These are phyloP conservation scores for Vanacampus margaritifer DNA, from an alignment of 2,113 vertebrate genomes.

Conservation along the genomic window DNA sequence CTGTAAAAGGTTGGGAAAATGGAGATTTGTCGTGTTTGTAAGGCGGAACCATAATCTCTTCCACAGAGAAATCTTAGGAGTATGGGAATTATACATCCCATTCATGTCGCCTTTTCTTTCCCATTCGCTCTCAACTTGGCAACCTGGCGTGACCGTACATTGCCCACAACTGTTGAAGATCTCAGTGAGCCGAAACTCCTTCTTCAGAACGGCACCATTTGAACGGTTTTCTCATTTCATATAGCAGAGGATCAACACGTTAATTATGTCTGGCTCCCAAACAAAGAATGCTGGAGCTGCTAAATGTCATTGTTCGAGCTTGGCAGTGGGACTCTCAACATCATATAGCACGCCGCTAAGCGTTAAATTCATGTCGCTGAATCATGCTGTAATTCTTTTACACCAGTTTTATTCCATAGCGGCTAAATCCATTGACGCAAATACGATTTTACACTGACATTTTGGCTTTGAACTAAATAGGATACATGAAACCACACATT, in stretches of 20 bases:
- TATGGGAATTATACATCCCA: constrained; percentile 40
- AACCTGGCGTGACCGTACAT: constrained; percentile 30
- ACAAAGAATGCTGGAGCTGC: constrained; percentile 61
- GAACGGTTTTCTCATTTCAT: constrained; percentile 50
- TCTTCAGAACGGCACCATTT: constrained; percentile 36
- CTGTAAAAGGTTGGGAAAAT: constrained; percentile 67
- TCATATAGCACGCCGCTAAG: constrained; percentile 45
- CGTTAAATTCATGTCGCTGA: constrained; percentile 36
- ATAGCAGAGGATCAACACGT: constrained; percentile 52
- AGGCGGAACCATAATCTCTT: constrained; percentile 59
- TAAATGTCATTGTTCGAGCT: constrained; percentile 55
- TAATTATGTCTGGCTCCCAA: constrained; percentile 57
- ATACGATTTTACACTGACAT: constrained; percentile 36
- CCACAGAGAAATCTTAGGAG: constrained; percentile 46
- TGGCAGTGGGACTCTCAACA: constrained; percentile 41
- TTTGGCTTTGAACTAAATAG: constrained; percentile 13
- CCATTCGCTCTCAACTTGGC: constrained; percentile 17
- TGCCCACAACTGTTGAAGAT: constrained; percentile 17
- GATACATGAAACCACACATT: constrained; percentile 15
- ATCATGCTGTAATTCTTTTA: constrained; percentile 27
- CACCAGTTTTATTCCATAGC: constrained; percentile 24
- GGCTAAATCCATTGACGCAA: constrained; percentile 36
- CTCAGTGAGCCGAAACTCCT: not conserved
- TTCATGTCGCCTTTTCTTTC: constrained; percentile 43
- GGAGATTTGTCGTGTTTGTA: constrained; percentile 66